Conservation (phyloP, 2,113 vertebrate species). For the Onychorhynchus coronatus region DNA sequence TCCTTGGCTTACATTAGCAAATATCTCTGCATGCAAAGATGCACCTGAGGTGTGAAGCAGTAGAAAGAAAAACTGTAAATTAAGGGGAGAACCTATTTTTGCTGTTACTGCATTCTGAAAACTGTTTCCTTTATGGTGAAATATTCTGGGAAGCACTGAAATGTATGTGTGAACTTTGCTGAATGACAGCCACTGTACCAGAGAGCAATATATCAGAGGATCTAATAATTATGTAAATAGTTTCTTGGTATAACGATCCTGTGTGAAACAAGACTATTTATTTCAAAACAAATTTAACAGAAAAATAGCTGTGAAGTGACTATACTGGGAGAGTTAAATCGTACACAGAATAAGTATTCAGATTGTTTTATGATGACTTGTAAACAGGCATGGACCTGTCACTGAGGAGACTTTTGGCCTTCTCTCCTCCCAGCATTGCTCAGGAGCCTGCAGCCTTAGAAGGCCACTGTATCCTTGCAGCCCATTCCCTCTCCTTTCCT, state of each 20-base stretch:
- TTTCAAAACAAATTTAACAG: neutral
- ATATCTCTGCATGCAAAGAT: neutral
- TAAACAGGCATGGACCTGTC: neutral
- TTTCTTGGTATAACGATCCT: neutral
- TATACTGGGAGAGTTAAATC: neutral
- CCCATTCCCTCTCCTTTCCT: neutral
- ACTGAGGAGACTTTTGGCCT: neutral
- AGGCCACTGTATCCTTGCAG: neutral
- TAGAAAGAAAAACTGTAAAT: neutral
- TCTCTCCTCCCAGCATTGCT: neutral
- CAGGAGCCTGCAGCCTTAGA: neutral
- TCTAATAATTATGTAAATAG: neutral
- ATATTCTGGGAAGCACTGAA: neutral
- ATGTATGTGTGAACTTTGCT: neutral
- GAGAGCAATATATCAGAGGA: neutral
- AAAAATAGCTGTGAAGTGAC: neutral
- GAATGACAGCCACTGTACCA: neutral
- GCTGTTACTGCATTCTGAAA: neutral
- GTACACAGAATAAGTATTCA: neutral
- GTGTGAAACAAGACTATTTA: neutral
- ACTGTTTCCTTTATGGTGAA: neutral
- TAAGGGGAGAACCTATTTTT: neutral
- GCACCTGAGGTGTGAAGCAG: neutral
- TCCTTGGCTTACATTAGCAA: neutral
- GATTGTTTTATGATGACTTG: neutral